Base-by-base conservation (phyloP, 2,113 vertebrate species). In the Rhinopomastus cyanomelas region DNA sequence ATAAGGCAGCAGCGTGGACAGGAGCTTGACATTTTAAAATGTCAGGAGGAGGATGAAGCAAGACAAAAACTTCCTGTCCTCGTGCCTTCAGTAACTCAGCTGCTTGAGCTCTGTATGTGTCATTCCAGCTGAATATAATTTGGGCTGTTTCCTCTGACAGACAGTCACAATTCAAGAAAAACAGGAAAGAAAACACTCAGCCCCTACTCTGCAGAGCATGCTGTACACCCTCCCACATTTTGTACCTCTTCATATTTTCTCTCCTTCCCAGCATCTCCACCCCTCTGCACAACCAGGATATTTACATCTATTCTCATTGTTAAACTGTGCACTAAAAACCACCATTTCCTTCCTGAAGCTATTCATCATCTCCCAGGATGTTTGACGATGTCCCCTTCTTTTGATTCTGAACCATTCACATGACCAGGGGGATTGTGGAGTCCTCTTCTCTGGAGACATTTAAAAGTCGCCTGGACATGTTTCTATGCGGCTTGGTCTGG, bases 61-160 rank as follows among this genome's bases (percentile, higher is more conserved):
- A 90, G 30, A 91, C 90, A 95, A 42, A 87, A 95, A 90, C 52
- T 68, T 51, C 20, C 74, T 39, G 78, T 46, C 61, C 22, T 93
- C 64, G 21, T 94, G 73, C 37, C 85, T 90, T 32, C 49, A 81
- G 81, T 92, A 88, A 92, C 82, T 79, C 87, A 65, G 7, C 76
- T 73, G 74, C 46, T 83, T 92, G 37, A 73, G 55, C 68, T 90
- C 59, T 73, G 37, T 85, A 11, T 85, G 12, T 92, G 89, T 95
- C 91, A 94, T 55, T 96, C 61, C 92, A 85, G 87, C 79, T 52
- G 91, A 94, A 92, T 87, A 67, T 93, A 96, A 93, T 64, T 94
- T 51, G 66, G 84, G 29, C 39, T 87, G 59, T 96, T 96, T 95
- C 86, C 53, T 83, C 66, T 93, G 77, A 76, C 85, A 90, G 73